Base-by-base conservation (phyloP, 1,140 invertebrate species). In the Neodiprion virginianus region DNA sequence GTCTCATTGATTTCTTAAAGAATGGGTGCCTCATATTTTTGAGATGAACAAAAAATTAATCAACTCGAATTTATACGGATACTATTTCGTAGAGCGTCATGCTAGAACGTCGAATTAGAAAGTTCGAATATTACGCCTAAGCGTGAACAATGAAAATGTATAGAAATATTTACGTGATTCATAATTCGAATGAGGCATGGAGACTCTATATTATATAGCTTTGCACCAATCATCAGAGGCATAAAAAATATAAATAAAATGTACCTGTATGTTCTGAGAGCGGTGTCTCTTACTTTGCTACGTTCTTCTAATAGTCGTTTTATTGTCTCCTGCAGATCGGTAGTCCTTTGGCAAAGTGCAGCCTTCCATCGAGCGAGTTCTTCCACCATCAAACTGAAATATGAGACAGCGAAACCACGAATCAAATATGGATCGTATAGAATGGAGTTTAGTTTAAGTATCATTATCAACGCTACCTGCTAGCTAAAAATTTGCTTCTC, bases 401-500 rank as follows among this genome's bases (percentile, higher is more conserved):
- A 61, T 47, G 61, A 40, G 28, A 40, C 28, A 40, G 1, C 5
- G 28, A 40, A 40, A 5, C 28, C 2, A 40, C 14, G 8, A 72
- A 69, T 50, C 9, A 77, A 67, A 79, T 74, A 72, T 72, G 53
- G 74, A 78, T 80, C 21, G 67, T 69, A 17, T 69, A 14, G 40
- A 69, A 69, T 12, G 21, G 40, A 23, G 5, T 12, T 69, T 69
- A 14, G 17, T 14, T 69, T 47, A 14, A 23, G 17, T 21, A 65
- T 65, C 17, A 65, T 21, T 65, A 61, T 61, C 69, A 79, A 28
- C 21, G 72, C 72, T 86, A 95, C 94, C 93, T 97, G 90, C 95
- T 96, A 28, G 96, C 96, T 79, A 98, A 89, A 88, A 97, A 98
- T 92, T 98, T 98, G 81, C 96, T 97, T 76, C 96, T 92, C 96